Percentiles rank a stretch among this genome's conserved stretches.
Conservation (phyloP, 23 tunicate species). For the Trididemnum clinides region DNA sequence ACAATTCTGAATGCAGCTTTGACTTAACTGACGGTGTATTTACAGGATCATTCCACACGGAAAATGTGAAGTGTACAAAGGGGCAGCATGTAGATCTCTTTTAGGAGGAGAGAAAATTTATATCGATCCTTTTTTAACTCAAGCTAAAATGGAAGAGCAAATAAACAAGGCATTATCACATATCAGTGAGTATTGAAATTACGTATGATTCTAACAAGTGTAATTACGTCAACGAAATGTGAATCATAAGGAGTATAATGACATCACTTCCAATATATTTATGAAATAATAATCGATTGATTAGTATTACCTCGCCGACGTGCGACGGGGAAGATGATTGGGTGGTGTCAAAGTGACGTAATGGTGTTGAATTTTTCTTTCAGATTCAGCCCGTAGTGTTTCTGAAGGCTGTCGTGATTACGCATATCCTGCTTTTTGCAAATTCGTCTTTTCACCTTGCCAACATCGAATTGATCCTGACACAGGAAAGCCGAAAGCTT, state of each 20-base stretch:
- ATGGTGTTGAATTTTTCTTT: background rate
- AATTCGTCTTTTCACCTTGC: constrained; percentile 76
- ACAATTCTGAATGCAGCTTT: background rate
- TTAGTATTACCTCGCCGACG: too few relatives aligned
- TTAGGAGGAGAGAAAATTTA: constrained; percentile 57
- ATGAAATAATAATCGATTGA: too few relatives aligned
- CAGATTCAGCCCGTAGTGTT: background rate
- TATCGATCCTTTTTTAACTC: constrained; percentile 70
- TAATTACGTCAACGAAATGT: too few relatives aligned
- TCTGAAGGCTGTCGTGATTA: constrained; percentile 50
- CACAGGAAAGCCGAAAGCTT: constrained; percentile 41
- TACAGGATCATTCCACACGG: constrained; percentile 55
- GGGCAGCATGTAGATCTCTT: constrained; percentile 52
- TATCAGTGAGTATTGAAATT: constrained; percentile 36
- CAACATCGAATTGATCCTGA: background rate
- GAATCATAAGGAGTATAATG: too few relatives aligned
- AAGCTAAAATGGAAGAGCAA: constrained; percentile 51
- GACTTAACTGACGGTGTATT: background rate
- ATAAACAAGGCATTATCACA: constrained; percentile 37
- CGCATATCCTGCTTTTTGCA: constrained; percentile 84
- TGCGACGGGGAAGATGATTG: too few relatives aligned
- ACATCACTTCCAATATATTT: too few relatives aligned
- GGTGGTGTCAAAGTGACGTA: background rate
- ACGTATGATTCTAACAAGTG: too few relatives aligned
- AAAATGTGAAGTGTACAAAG: constrained; percentile 81